Evolutionary conservation across 2,888 invertebrate species (phyloP).

Genomic region (Philopedon plagiatum): DNA sequence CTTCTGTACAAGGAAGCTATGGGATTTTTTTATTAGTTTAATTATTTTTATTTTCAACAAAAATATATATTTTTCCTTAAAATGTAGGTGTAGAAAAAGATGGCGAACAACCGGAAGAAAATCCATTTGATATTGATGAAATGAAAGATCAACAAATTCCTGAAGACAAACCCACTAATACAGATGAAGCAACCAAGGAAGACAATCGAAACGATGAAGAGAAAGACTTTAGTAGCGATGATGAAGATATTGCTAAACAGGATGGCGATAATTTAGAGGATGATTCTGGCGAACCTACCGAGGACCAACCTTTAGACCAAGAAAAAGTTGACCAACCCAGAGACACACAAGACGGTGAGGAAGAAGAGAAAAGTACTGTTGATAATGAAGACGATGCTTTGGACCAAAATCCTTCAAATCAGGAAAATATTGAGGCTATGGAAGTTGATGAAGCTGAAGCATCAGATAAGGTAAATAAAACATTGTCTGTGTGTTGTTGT

Average conservation of each 20-base stretch:
- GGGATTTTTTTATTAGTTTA: too few species aligned
- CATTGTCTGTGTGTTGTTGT: too few species aligned
- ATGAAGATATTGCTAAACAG: constrained; percentile 60
- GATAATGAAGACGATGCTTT: constrained; percentile 63
- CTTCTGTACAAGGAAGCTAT: too few species aligned
- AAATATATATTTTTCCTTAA: too few species aligned
- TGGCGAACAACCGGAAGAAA: constrained; percentile 76
- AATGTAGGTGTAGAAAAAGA: constrained; percentile 70
- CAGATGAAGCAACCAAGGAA: constrained; percentile 65
- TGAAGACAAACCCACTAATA: constrained; percentile 66
- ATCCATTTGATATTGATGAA: constrained; percentile 89
- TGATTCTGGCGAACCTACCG: constrained; percentile 56
- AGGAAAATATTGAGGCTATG: constrained; percentile 68
- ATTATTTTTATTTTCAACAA: too few species aligned
- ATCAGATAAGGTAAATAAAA: constrained; percentile 69
- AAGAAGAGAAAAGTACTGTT: constrained; percentile 66
- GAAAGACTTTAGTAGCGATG: constrained; percentile 63
- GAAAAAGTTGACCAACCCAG: constrained; percentile 57
- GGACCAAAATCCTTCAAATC: constrained; percentile 65
- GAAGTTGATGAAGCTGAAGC: constrained; percentile 68
- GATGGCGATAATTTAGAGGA: constrained; percentile 66
- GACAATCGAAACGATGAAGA: constrained; percentile 61
- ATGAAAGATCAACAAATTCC: constrained; percentile 76
- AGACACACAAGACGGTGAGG: constrained; percentile 53
- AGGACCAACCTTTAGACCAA: constrained; percentile 57